Evolutionary conservation across 2,888 invertebrate species (phyloP), one percentile per base, ranked within the genome.

Genomic region (Stratiomys singularior): DNA sequence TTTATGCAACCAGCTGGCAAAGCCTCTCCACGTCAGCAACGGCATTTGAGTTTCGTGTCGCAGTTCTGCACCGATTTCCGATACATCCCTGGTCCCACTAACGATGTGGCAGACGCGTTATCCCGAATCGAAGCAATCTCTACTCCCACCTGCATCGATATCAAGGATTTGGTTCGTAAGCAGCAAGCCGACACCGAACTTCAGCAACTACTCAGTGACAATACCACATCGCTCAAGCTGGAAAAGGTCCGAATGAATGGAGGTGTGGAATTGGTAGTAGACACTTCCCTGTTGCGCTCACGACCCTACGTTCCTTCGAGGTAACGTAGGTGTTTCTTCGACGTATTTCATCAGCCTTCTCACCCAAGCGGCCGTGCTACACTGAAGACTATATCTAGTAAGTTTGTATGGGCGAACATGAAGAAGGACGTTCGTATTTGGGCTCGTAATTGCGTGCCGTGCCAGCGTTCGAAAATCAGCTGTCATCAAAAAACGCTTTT

Each of bases 351-450:
- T 52, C 3, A 47, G 11, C 52, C 37, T 13, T 72, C 72, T 13
- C 72, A 72, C 37, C 72, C 72, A 23, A 30, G 72, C n/a, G 44
- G 4, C n/a, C 28, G n/a, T n/a, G 44, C 37, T 30, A 67, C 44
- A 5, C 3, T 15, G 7, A 27, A 25, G n/a, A 7, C 47, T n/a
- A 25, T 72, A 15, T 47, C n/a, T 15, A 28, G 25, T 11, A 46
- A 52, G 13, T 46, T 47, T 13, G 47, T 72, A 23, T 72, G 72
- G 47, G 2, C 72, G 1, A 44, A 15, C 15, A 46, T 72, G 21
- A 67, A 67, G 3, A 11, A 37, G 11, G 67, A 67, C n/a, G n/a
- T n/a, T n/a, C n/a, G n/a, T n/a, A n/a, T n/a, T n/a, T n/a, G n/a
- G n/a, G n/a, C n/a, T n/a, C n/a, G n/a, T n/a, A n/a, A n/a, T n/a